A percentile compares a stretch with the other conserved stretches of the same genome.
These are phyloP conservation scores for Amblyornis subalaris DNA, from an alignment of 2,113 vertebrate species.

Conservation along the genomic window DNA sequence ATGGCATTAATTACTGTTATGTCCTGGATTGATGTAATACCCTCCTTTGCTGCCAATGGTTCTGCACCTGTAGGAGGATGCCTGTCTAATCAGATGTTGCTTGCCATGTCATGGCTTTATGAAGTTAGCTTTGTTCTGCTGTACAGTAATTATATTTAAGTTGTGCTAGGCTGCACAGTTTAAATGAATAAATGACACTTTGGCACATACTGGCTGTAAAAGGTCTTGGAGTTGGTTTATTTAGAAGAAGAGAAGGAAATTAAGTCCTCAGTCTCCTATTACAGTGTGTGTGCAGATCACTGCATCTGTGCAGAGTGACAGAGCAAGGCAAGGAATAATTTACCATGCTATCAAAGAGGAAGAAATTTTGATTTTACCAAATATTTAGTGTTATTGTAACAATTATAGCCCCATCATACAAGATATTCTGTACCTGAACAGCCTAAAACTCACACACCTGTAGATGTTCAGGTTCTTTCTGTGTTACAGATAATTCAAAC, in stretches of 20 bases:
- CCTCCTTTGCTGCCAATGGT: background rate
- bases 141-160: background rate
- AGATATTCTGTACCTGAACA: background rate
- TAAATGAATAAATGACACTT: background rate
- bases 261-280: background rate
- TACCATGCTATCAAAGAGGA: background rate
- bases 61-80: background rate
- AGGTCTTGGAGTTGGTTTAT: background rate
- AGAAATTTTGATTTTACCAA: background rate
- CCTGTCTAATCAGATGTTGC: background rate
- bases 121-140: background rate
- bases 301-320: background rate
- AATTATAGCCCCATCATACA: background rate
- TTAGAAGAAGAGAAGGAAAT: background rate
- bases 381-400: background rate
- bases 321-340: background rate
- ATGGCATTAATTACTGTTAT: background rate
- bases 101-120: background rate
- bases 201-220: background rate
- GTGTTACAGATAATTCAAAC: background rate
- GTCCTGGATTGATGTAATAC: background rate
- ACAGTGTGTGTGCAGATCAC: background rate
- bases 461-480: background rate
- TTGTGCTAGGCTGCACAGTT: background rate
- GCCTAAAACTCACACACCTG: background rate